Base-by-base conservation (phyloP, 2,797 vertebrate genomes). In the Brachyrhaphis roseni region DNA sequence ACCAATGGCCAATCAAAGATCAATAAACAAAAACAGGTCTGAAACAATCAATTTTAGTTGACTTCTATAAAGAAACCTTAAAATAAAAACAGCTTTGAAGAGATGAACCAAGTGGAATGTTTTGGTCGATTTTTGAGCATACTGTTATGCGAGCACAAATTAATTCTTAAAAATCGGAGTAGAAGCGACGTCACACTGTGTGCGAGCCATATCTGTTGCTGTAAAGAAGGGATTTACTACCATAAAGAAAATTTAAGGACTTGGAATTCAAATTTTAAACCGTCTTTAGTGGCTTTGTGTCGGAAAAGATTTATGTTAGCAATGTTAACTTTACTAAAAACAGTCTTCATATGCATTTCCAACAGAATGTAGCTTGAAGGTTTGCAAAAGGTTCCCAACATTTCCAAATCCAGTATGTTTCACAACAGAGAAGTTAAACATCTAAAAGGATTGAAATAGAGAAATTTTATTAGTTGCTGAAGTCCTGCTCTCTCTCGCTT, bases 401-500 rank as follows among this genome's bases (percentile, higher is more conserved):
- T 39, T 41, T 68, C 3, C 36, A 39, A 39, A 23, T 41, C 10
- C 10, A 68, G 64, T 7, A 10, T 66, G 7, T 39, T 66, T 20
- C 34, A 10, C 10, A 39, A 39, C 62, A 26, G 18, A 64, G 62
- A 39, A 36, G 18, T 20, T 39, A 16, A 66, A 10, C 8, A 20
- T 23, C 18, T 66, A 68, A 13, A 26, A 26, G 34, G 62, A n/a
- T 70, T 11, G 47, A 13, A 10, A n/a, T 39, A 41, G 16, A 36
- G 62, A 7, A 26, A 26, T 10, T 68, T 26, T 64, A 26, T 68
- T n/a, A 41, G 66, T 6, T 11, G 64, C 5, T 43, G 66, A 43
- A 70, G 66, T 70, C 39, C 39, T 70, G 66, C 66, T 70, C 66
- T 70, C 23, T 70, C 66, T 70, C 26, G 5, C 39, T n/a, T 70